phyloP scores from a whole-genome alignment of 2,888 invertebrate species.

The Leucania comma region DNA sequence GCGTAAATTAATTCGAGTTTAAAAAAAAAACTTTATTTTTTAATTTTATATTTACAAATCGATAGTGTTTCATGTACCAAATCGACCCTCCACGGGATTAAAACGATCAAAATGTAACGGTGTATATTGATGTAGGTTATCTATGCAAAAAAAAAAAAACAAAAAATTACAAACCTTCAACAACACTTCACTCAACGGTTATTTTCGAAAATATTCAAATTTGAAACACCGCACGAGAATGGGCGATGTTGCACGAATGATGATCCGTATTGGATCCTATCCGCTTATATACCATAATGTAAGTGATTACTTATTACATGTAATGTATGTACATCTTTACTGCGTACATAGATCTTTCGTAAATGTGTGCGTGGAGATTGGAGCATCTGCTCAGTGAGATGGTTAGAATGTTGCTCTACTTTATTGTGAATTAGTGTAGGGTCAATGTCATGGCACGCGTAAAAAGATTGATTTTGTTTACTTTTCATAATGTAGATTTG shows the following conservation, averaged over 20 bases:
- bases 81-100: too few species aligned
- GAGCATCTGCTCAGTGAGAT: slow-evolving; percentile 63
- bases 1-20: too few species aligned
- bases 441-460: slow-evolving; percentile 48
- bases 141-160: background rate
- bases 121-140: too few species aligned
- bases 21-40: too few species aligned
- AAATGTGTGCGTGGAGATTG: slow-evolving; percentile 60
- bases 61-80: too few species aligned
- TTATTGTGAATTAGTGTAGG: slow-evolving; percentile 22
- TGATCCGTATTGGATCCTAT: slow-evolving; percentile 54
- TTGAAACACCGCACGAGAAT: slow-evolving; percentile 55
- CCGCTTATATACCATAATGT: slow-evolving; percentile 64
- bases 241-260: slow-evolving; percentile 64
- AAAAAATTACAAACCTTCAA: slow-evolving; percentile 45
- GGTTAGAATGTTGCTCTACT: slow-evolving; percentile 63
- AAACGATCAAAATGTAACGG: too few species aligned
- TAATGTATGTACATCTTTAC: slow-evolving; percentile 48
- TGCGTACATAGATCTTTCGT: slow-evolving; percentile 29
- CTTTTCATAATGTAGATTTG: background rate
- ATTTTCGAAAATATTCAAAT: slow-evolving; percentile 40
- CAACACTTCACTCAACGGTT: slow-evolving; percentile 49
- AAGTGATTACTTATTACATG: slow-evolving; percentile 64
- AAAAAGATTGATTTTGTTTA: background rate
- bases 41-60: too few species aligned